Conservation (phyloP, 2,797 vertebrate genomes). For the Chaunax sp. region DNA sequence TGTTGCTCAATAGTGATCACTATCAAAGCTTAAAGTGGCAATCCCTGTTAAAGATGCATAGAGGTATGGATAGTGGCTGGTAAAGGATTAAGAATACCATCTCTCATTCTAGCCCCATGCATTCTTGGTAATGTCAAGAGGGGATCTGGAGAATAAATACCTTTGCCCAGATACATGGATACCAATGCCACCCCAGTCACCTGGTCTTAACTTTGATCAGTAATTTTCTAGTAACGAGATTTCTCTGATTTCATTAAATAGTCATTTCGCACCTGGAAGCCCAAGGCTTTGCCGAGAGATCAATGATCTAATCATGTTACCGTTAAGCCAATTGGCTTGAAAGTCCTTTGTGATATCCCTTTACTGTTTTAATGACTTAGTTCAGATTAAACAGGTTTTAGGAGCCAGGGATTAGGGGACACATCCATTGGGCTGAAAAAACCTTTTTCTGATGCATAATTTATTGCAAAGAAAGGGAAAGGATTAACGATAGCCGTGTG, state of each 20-base stretch:
- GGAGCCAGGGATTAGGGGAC: constrained; percentile 81
- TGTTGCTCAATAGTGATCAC: constrained; percentile 53
- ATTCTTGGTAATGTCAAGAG: constrained; percentile 75
- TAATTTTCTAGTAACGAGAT: constrained; percentile 87
- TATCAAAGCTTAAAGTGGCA: constrained; percentile 62
- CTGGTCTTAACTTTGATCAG: constrained; percentile 85
- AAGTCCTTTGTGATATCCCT: constrained; percentile 86
- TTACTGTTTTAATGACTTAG: constrained; percentile 86
- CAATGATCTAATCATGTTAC: constrained; percentile 88
- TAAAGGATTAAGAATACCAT: constrained; percentile 73
- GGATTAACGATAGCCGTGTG: constrained; percentile 69
- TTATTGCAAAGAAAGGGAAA: constrained; percentile 71
- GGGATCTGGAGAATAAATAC: constrained; percentile 81
- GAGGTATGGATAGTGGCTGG: constrained; percentile 64
- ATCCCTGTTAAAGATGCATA: constrained; percentile 68
- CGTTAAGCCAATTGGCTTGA: constrained; percentile 81
- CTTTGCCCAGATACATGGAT: constrained; percentile 67
- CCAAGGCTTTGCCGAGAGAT: constrained; percentile 81
- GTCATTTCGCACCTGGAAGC: constrained; percentile 85
- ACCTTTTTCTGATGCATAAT: constrained; percentile 79
- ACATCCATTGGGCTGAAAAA: constrained; percentile 78
- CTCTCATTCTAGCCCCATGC: constrained; percentile 62
- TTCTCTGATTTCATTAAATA: constrained; percentile 87
- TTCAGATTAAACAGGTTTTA: constrained; percentile 84
- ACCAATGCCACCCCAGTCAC: constrained; percentile 71